Base-by-base conservation (phyloP, 2,797 vertebrate genomes). In the Poecilia velifera region DNA sequence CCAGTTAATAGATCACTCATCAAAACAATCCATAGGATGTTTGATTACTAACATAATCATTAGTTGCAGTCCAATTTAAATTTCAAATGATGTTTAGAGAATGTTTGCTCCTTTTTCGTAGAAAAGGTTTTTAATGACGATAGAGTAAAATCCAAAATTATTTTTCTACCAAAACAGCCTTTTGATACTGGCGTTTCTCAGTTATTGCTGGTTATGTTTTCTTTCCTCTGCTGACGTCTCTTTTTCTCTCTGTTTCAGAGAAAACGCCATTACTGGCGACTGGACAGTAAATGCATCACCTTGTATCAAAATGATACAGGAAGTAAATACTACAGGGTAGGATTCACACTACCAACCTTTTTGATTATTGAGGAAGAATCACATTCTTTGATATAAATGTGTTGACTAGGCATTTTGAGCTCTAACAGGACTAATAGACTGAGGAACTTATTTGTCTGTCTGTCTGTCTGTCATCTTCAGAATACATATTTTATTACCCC, bases 201-300 rank as follows among this genome's bases (percentile, higher is more conserved):
- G 28, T 45, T 5, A 39, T 68, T 51, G 2, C 9, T 34, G 16
- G 6, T 20, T 70, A n/a, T 71, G 5, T 45, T 43, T 71, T 25
- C 68, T 68, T 41, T 41, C 39, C 39, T 8, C 66, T 25, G 9
- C 5, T 43, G 3, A 55, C 46, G 4, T 13, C 34, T 1, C 1
- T 39, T 64, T 25, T 46, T 18, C 46, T 75, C 25, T 25, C 16
- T 79, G 7, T 13, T 95, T 83, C 92, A 98, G 98, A 96, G 97
- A 86, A 99, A 99, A 81, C 95, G 98, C 57, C 98, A 99, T 89
- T 99, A 99, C 88, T 99, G 98, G 98, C 96, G 98, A 70, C 81
- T 99, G 94, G 98, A 99, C 93, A 99, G 97, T 95, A 99, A 99
- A 94, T 98, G 97, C 84, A 97, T 99, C 89, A 99, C 98, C 0